Base-by-base conservation (phyloP, 2,888 invertebrate genomes). In the Parnassius orleans region DNA sequence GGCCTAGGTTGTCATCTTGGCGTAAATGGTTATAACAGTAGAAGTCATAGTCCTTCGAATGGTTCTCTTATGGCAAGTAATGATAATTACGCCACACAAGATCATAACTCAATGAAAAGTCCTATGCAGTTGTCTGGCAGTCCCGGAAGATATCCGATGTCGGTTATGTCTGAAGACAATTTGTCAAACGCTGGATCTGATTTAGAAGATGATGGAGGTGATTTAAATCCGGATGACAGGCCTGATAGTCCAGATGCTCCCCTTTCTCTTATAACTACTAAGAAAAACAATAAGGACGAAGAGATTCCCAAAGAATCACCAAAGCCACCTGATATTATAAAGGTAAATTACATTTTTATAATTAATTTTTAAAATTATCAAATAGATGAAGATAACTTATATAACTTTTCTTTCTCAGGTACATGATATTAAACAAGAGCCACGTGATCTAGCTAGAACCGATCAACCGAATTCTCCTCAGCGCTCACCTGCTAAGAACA, bases 241-340 rank as follows among this genome's bases (percentile, higher is more conserved):
- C 92, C 94, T 9, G 88, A 91, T 43, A 94, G 94, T 73, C 95
- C 95, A 11, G 94, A 93, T 66, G 92, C 94, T 52, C 96, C 95
- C 19, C 85, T 95, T 2, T 95, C 95, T 1, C 81, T 95, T 66
- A 95, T 95, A 53, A 95, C 94, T 9, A 93, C 88, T 41, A 92
- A 93, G 69, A 94, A 93, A 72, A 85, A 81, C 65, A 86, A 86
- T 65, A 88, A 90, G 65, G 91, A 93, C 61, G 92, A 92, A 68
- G 90, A 92, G 15, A 81, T 77, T 47, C 89, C 88, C 53, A 89
- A 92, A 61, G 92, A 92, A 70, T 92, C 92, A 10, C 89, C 87
- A n/a, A 92, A 92, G 71, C 87, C 91, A 51, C 92, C 92, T 12
- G 92, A 92, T 68, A 91, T 91, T 64, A 88, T 92, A 54, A 92